Percentiles rank a stretch among this genome's conserved stretches.
phyloP scores from a whole-genome alignment of 2,113 vertebrate species.

The Peromyscus maniculatus region DNA sequence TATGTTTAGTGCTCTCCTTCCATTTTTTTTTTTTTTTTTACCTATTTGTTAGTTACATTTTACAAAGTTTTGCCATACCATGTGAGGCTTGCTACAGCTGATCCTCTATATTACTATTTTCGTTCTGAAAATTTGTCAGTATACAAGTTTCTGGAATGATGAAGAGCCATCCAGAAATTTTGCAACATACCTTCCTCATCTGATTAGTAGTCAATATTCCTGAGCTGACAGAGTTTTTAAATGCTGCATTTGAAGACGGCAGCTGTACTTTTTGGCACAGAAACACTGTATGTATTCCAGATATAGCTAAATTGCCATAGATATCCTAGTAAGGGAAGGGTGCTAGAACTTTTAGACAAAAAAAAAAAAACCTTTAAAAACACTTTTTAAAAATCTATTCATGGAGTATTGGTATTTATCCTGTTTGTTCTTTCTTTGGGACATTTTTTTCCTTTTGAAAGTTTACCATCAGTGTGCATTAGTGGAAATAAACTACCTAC shows the following conservation, averaged over 20 bases:
- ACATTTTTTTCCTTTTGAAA: neutral
- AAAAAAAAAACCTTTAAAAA: neutral
- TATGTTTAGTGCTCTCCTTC: neutral
- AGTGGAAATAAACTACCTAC: neutral
- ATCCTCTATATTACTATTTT: neutral
- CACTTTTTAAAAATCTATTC: neutral
- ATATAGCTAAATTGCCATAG: conserved; percentile 23
- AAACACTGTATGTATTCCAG: neutral
- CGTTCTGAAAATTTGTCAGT: neutral
- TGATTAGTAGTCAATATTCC: conserved; percentile 33
- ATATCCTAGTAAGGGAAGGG: conserved; percentile 10
- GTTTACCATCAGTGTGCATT: neutral
- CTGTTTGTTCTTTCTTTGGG: neutral
- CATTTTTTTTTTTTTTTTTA: neutral
- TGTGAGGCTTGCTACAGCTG: neutral
- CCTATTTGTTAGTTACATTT: neutral
- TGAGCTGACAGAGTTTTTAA: conserved; percentile 1
- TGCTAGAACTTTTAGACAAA: neutral
- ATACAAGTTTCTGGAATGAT: conserved; percentile 16
- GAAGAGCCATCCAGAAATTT: neutral
- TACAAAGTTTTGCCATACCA: neutral
- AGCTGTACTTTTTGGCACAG: conserved; percentile 46
- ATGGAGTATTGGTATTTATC: neutral
- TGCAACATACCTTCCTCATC: neutral
- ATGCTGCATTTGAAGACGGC: conserved; percentile 64